These are phyloP conservation scores for Alcis repandata DNA, from an alignment of 2,888 invertebrate genomes.

Conservation along the genomic window DNA sequence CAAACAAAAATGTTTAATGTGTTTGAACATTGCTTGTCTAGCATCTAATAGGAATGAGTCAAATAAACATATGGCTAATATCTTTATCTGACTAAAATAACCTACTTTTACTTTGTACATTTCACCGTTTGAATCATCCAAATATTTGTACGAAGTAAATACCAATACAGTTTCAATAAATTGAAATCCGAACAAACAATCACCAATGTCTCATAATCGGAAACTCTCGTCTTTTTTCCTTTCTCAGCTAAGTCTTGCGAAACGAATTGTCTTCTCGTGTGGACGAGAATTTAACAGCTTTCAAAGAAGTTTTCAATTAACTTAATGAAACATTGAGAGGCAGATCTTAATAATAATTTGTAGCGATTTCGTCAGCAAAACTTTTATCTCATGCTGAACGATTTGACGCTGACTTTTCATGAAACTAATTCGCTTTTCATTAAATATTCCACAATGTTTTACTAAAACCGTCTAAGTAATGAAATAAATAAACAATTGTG, in stretches of 20 bases:
- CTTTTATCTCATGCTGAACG: constrained; percentile 1
- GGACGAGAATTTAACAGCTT: constrained; percentile 8
- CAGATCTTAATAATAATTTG: constrained; percentile 14
- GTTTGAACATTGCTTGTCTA: too few species aligned
- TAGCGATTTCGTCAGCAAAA: constrained; percentile 9
- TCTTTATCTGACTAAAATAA: too few species aligned
- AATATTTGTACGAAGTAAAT: background rate
- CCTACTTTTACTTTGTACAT: too few species aligned
- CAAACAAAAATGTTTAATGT: too few species aligned
- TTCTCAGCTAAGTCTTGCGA: constrained; percentile 1
- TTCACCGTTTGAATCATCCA: too few species aligned
- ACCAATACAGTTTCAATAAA: background rate
- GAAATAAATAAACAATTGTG: background rate
- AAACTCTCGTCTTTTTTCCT: constrained; percentile 7
- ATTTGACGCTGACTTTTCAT: background rate
- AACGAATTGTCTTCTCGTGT: constrained; percentile 7
- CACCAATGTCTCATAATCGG: background rate
- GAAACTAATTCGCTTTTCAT: background rate
- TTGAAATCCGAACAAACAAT: background rate
- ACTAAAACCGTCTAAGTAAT: too few species aligned
- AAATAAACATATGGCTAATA: too few species aligned
- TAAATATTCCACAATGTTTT: background rate
- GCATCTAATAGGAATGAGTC: too few species aligned
- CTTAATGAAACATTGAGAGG: constrained; percentile 14
- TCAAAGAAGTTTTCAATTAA: constrained; percentile 26